A percentile compares a stretch with the other conserved stretches of the same genome.
Evolutionary conservation across 2,888 invertebrate species (phyloP).

Genomic region (Drosophila aldrichi): DNA sequence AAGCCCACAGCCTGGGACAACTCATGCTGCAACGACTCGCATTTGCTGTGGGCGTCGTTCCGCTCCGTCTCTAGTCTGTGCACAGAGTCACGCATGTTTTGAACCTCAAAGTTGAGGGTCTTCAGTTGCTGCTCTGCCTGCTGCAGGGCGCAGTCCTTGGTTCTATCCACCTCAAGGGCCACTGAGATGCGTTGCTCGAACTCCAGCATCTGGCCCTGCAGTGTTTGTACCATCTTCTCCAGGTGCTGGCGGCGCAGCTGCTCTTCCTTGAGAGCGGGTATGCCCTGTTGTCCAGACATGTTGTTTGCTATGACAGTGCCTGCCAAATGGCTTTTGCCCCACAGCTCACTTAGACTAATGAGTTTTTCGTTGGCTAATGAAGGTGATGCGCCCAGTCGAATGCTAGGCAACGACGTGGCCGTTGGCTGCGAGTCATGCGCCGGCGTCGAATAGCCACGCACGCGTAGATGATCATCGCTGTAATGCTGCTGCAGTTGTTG

Average conservation of each 20-base stretch:
- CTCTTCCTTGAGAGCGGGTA: slow-evolving; percentile 89
- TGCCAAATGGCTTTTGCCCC: slow-evolving; percentile 78
- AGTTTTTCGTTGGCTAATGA: slow-evolving; percentile 56
- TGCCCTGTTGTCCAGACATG: slow-evolving; percentile 70
- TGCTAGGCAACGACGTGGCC: slow-evolving; percentile 67
- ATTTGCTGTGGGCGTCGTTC: slow-evolving; percentile 85
- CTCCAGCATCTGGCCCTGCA: slow-evolving; percentile 90
- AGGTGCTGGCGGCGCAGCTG: slow-evolving; percentile 90
- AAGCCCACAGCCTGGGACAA: slow-evolving; percentile 90
- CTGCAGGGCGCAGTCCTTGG: slow-evolving; percentile 90
- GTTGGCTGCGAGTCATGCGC: slow-evolving; percentile 42
- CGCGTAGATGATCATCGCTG: slow-evolving; percentile 68
- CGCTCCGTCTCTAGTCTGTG: slow-evolving; percentile 83
- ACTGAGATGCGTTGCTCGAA: slow-evolving; percentile 92
- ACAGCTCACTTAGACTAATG: slow-evolving; percentile 84
- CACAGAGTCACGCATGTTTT: slow-evolving; percentile 65
- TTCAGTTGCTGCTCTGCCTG: slow-evolving; percentile 89
- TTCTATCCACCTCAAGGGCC: slow-evolving; percentile 91
- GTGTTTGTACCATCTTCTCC: slow-evolving; percentile 90
- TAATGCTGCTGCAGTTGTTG: slow-evolving; percentile 41
- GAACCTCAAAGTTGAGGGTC: slow-evolving; percentile 77
- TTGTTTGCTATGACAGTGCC: slow-evolving; percentile 64
- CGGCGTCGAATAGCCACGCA: slow-evolving; percentile 26
- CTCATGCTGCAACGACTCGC: slow-evolving; percentile 89
- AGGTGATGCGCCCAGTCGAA: slow-evolving; percentile 31